Base-by-base conservation (phyloP, 2,113 vertebrate species). In the Dryoscopus gambensis region DNA sequence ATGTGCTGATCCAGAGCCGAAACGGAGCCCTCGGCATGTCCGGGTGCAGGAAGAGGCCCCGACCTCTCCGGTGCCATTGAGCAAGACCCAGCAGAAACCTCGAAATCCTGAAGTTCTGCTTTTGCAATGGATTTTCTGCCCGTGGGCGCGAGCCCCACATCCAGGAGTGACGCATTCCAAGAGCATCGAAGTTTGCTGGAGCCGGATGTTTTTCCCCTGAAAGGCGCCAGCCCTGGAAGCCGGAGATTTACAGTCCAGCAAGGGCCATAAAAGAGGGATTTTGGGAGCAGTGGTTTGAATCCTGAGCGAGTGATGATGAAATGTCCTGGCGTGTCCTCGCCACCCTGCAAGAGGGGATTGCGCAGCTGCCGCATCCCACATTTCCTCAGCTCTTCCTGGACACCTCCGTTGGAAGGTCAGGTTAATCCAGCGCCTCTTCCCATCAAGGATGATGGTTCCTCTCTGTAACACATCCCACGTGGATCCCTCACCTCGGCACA, bases 391-490 rank as follows among this genome's bases (percentile, higher is more conserved):
- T 40, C 81, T 63, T 3, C 20, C 56, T 2, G 62, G 39, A 13
- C 67, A 13, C 13, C 0, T 7, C 1, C 57, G 0, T 2, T 3
- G 4, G 14, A 12, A 53, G 44, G 37, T 44, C 40, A 2, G 56
- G 10, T 49, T 40, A 3, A 6, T 6, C 57, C 62, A 2, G 3
- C 0, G 8, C 10, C 23, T 39, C 49, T 37, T 46, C 65, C 77
- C 69, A 6, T 22, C 0, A 1, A 1, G 57, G 80, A 23, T 15
- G 55, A 10, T 2, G 40, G 37, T 2, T 62, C 52, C 56, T 50
- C n/a, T 39, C 25, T 4, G 12, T 6, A 3, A 7, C 0, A 1
- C 42, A 24, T 4, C 71, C 47, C 1, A 0, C 0, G 5, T 0
- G 11, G 30, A 7, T 52, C 56, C 62, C 56, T 59, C 11, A 3